Evolutionary conservation across 2,797 vertebrate species (phyloP).

Genomic region (Diceros bicornis): DNA sequence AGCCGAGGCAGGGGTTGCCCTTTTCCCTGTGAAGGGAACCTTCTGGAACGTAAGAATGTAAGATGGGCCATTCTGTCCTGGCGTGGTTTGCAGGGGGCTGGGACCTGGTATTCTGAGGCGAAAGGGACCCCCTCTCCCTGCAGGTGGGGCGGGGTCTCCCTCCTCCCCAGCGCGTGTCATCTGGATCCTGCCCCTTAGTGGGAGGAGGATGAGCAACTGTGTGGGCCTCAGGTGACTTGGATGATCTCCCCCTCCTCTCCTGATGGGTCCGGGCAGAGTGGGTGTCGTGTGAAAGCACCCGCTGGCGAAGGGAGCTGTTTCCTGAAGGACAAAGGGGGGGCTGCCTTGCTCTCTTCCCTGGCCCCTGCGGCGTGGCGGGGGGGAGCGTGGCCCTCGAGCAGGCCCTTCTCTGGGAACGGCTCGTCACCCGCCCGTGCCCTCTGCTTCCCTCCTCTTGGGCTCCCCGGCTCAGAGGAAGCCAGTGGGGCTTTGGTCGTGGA

Average conservation of each 20-base stretch:
- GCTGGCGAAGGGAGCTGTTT: background rate
- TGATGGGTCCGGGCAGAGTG: conserved; percentile 69
- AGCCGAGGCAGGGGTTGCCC: no score
- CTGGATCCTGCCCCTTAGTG: background rate
- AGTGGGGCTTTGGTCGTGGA: background rate
- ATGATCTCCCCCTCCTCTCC: conserved; percentile 47
- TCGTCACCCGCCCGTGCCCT: background rate
- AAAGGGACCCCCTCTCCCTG: background rate
- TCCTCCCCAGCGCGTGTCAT: background rate
- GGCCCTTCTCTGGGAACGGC: no score
- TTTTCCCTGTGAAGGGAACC: background rate
- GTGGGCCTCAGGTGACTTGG: conserved; percentile 52
- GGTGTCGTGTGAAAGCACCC: conserved; percentile 65
- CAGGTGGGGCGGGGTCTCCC: background rate
- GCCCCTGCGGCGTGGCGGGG: background rate
- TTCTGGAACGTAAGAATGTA: background rate
- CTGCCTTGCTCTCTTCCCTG: conserved; percentile 68
- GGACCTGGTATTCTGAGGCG: background rate
- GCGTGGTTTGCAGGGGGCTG: background rate
- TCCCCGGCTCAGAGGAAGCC: background rate
- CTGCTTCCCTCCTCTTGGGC: background rate
- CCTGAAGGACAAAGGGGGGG: background rate
- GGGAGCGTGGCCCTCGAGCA: fast-evolving
- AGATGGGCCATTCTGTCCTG: background rate
- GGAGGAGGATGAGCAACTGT: background rate